These are phyloP conservation scores for Phalacrocorax brasilianus DNA, from an alignment of 2,113 vertebrate species.

Conservation along the genomic window DNA sequence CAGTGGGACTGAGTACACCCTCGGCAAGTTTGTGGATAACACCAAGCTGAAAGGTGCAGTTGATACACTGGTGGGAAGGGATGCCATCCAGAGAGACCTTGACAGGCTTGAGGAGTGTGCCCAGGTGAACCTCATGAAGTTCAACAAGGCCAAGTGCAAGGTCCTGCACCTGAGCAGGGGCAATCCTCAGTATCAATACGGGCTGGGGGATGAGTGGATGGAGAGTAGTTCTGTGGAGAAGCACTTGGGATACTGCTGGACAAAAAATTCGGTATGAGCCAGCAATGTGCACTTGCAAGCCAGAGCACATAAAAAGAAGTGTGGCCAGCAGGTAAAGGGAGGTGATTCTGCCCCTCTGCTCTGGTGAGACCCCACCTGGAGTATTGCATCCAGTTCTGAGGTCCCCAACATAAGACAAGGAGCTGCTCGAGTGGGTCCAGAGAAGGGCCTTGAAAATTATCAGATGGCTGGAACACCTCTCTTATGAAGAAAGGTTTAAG, in stretches of 20 bases:
- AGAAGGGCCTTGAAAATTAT: neutral
- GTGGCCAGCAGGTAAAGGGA: neutral
- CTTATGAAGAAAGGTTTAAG: neutral
- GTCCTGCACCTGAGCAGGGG: neutral
- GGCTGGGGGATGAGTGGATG: neutral
- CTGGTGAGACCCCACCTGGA: neutral
- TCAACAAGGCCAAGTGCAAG: neutral
- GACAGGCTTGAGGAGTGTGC: neutral
- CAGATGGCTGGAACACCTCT: neutral
- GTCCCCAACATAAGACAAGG: neutral
- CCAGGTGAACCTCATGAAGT: neutral
- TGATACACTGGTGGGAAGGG: neutral
- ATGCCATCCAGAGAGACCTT: neutral
- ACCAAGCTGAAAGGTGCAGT: neutral
- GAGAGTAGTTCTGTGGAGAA: neutral
- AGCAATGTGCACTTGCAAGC: neutral
- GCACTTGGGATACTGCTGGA: neutral
- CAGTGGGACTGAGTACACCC: neutral
- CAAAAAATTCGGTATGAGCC: neutral
- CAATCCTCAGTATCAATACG: neutral
- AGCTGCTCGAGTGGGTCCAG: neutral
- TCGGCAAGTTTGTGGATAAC: neutral
- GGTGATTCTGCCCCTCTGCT: neutral
- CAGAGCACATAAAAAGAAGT: neutral
- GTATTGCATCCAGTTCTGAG: no score